Evolutionary conservation across 2,797 vertebrate species (phyloP).

Genomic region (Poliocrania exsul): DNA sequence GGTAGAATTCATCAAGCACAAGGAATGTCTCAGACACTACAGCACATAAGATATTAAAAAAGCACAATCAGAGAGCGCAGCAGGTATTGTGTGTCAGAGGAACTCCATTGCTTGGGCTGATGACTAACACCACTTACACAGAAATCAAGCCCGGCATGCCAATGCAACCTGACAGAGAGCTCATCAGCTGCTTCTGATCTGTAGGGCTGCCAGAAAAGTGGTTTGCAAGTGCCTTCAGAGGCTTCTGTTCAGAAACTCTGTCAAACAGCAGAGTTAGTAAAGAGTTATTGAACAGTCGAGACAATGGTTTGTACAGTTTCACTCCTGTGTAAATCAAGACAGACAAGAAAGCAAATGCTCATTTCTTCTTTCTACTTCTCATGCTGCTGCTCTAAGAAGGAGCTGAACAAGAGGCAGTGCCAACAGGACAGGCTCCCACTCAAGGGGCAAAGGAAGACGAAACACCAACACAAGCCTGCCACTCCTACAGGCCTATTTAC

Average conservation of each 20-base stretch:
- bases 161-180: not conserved
- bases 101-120: not conserved
- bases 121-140: not conserved
- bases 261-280: not conserved
- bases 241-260: not conserved
- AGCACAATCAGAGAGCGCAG: not conserved
- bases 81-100: not conserved
- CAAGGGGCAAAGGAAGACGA: not conserved
- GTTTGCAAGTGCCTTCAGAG: not conserved
- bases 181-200: not conserved
- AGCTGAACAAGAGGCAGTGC: not conserved
- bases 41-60: not conserved
- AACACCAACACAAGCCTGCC: not conserved
- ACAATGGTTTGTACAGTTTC: not conserved
- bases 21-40: not conserved
- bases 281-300: not conserved
- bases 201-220: not conserved
- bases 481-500: rapidly evolving
- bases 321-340: not conserved
- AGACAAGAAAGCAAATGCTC: not conserved
- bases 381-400: not conserved
- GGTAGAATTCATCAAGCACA: not conserved
- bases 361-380: not conserved
- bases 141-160: not conserved
- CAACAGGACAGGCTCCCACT: not conserved